Conservation (phyloP, 2,113 vertebrate genomes). For the Cygnus buccinator region DNA sequence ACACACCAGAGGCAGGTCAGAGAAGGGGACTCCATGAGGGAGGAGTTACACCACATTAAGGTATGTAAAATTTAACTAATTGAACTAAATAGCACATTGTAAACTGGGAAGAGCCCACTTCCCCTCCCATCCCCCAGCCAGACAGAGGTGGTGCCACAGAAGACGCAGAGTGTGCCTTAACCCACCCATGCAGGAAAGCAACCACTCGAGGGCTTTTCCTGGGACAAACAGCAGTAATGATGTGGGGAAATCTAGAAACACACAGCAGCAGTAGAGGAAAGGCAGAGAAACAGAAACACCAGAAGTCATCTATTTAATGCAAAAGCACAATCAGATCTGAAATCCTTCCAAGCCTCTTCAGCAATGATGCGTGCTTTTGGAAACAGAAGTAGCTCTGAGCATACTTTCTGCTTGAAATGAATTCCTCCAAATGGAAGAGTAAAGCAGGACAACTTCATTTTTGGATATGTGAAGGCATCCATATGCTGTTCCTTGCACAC, state of each 20-base stretch:
- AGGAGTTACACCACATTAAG: not conserved
- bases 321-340: not conserved
- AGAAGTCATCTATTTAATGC: not conserved
- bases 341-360: not conserved
- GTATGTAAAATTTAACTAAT: not conserved
- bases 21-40: not conserved
- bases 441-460: not conserved
- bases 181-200: not conserved
- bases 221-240: not conserved
- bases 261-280: not conserved
- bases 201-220: not conserved
- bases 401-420: not conserved
- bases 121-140: not conserved
- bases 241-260: not conserved
- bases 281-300: not conserved
- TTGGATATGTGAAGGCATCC: not conserved
- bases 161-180: not conserved
- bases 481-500: not conserved
- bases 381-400: conserved; percentile 24
- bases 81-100: not conserved
- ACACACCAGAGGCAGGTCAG: not conserved
- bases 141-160: not conserved
- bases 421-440: not conserved
- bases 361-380: fast-evolving
- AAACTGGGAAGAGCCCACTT: not conserved